Base-by-base conservation (phyloP, 2,113 vertebrate species). In the Lutjanus erythropterus region DNA sequence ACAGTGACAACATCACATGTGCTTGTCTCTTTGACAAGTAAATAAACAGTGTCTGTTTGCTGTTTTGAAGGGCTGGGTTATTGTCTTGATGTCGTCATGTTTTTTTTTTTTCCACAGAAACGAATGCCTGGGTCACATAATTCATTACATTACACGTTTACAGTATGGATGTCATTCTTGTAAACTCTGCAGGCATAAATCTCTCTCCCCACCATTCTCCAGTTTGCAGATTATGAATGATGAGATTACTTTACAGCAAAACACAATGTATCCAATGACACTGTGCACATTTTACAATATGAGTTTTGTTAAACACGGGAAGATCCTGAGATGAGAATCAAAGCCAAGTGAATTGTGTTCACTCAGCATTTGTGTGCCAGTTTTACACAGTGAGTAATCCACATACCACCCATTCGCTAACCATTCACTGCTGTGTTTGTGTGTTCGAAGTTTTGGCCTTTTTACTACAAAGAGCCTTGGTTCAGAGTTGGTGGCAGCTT, bases 401-500 rank as follows among this genome's bases (percentile, higher is more conserved):
- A 1, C 75, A 84, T 72, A 37, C 73, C 74, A 61, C 73, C 78
- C 68, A 31, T 75, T 80, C 47, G 44, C 81, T 61, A 76, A 87
- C 75, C 72, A 60, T 61, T 78, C 64, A 29, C 79, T 79, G 59
- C 58, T 74, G 72, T 80, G 71, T 84, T 87, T 86, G 78, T 78
- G 65, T 35, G 80, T 65, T 67, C 58, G 12, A 69, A 81, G 69
- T 66, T 50, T 83, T 65, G 73, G 42, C 41, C 14, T 53, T 77
- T 80, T 81, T 47, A 78, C 74, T 72, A 88, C 89, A 89, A 91
- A 83, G 74, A 61, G 42, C 59, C 72, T 77, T 0, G 35, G 53
- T 68, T 86, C 76, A 65, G 78, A 64, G 81, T 81, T 73, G 77
- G 83, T 73, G 87, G 81, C 72, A 68, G 72, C 55, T 75, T 84